Evolutionary conservation across 2,888 invertebrate species (phyloP).

Genomic region (Gisinianus flammeolus): DNA sequence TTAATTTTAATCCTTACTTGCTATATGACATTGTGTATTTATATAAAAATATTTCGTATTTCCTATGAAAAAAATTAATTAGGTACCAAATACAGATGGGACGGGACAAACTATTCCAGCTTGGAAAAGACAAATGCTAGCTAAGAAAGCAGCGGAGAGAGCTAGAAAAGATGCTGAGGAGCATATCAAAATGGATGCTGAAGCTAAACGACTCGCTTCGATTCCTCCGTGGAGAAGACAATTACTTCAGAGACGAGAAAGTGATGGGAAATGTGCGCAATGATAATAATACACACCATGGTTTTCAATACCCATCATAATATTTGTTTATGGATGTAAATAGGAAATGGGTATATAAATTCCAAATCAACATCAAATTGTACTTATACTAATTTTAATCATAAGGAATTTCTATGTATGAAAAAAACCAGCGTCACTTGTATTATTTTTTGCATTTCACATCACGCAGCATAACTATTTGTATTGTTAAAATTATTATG

Average conservation of each 20-base stretch:
- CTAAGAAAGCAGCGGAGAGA: conserved; percentile 90
- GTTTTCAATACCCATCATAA: too few relatives aligned
- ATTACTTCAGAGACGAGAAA: conserved; percentile 67
- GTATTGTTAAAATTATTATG: too few relatives aligned
- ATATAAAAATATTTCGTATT: background rate
- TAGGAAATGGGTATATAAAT: too few relatives aligned
- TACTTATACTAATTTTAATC: too few relatives aligned
- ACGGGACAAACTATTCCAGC: conserved; percentile 88
- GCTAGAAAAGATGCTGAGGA: conserved; percentile 89
- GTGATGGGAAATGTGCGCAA: conserved; percentile 45
- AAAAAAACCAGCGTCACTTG: too few relatives aligned
- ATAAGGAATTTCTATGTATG: too few relatives aligned
- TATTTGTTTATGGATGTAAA: too few relatives aligned
- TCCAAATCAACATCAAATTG: too few relatives aligned
- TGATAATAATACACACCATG: conserved; percentile 1
- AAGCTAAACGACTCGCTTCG: conserved; percentile 80
- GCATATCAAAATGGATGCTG: conserved; percentile 80
- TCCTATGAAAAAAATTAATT: background rate
- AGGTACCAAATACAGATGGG: conserved; percentile 70
- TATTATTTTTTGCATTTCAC: too few relatives aligned
- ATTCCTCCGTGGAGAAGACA: conserved; percentile 96
- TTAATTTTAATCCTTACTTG: background rate
- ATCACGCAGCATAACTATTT: too few relatives aligned
- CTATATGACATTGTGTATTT: background rate
- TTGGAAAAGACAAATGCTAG: conserved; percentile 95